These are phyloP conservation scores for Brachystomella parvula DNA, from an alignment of 1,140 invertebrate species.

Conservation along the genomic window DNA sequence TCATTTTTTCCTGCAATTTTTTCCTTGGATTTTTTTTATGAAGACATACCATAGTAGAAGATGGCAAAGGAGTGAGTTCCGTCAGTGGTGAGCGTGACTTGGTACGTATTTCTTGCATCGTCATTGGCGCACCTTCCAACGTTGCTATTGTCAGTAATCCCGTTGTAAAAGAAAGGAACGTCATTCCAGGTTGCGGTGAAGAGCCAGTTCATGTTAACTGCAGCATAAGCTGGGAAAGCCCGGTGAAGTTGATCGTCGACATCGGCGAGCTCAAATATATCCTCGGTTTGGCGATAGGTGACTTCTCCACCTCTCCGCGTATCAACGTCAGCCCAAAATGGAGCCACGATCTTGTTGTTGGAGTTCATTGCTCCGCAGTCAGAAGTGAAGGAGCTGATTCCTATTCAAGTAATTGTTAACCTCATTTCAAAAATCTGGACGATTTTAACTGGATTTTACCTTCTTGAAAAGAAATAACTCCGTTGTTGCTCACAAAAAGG, in stretches of 20 bases:
- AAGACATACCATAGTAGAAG: constrained; percentile 39
- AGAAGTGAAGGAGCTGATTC: background rate
- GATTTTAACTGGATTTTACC: too few relatives aligned
- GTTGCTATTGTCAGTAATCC: background rate
- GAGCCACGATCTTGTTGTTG: constrained; percentile 8
- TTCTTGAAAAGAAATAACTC: too few relatives aligned
- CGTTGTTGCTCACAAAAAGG: too few relatives aligned
- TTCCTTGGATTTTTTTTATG: too few relatives aligned
- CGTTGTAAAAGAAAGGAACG: constrained; percentile 16
- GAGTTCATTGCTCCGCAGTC: background rate
- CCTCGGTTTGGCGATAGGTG: constrained; percentile 10
- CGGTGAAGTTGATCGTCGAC: background rate
- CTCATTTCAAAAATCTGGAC: too few relatives aligned
- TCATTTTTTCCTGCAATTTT: background rate
- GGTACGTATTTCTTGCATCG: constrained; percentile 41
- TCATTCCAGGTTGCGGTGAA: constrained; percentile 23
- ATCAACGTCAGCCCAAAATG: constrained; percentile 20
- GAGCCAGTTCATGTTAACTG: constrained; percentile 8
- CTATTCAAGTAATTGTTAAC: too few relatives aligned
- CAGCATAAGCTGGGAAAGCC: background rate
- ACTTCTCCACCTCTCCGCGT: background rate
- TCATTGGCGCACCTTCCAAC: background rate
- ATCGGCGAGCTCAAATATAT: background rate
- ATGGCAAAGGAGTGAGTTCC: constrained; percentile 40
- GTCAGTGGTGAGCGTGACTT: constrained; percentile 41